Evolutionary conservation across 2,113 vertebrate species (phyloP).

Genomic region (Theristicus caerulescens): DNA sequence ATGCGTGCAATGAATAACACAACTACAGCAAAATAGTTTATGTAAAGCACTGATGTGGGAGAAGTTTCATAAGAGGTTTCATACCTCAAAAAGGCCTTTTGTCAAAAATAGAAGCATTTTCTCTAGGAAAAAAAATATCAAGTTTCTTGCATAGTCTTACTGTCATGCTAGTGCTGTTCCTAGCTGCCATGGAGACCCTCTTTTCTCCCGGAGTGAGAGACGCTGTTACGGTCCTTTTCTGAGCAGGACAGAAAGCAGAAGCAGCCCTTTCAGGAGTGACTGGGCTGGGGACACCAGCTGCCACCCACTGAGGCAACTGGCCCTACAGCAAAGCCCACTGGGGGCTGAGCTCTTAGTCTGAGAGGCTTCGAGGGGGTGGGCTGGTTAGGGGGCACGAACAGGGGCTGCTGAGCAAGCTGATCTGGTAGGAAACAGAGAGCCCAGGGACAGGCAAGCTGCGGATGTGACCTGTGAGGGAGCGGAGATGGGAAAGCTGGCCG

Average conservation of each 20-base stretch:
- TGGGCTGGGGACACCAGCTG: neutral
- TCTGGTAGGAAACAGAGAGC: neutral
- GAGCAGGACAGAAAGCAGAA: neutral
- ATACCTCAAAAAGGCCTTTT: slow-evolving; percentile 50
- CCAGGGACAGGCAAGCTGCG: neutral
- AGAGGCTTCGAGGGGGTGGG: neutral
- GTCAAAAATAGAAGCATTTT: slow-evolving; percentile 60
- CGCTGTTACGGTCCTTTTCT: neutral
- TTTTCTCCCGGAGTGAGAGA: neutral
- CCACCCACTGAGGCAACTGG: neutral
- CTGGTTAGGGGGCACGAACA: fast-evolving
- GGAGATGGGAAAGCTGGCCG: neutral
- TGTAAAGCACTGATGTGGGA: slow-evolving; percentile 53
- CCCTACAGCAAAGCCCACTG: neutral
- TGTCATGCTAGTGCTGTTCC: neutral
- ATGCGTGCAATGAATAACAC: neutral
- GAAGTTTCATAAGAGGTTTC: slow-evolving; percentile 62
- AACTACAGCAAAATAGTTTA: slow-evolving; percentile 43
- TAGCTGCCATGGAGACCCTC: slow-evolving; percentile 47
- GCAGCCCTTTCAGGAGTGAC: neutral
- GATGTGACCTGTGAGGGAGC: fast-evolving
- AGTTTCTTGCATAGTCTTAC: slow-evolving; percentile 14
- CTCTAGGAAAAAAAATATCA: neutral
- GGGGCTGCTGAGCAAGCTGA: neutral
- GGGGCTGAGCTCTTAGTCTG: neutral